Base-by-base conservation (phyloP, 2,888 invertebrate genomes). In the Tillus elongatus region DNA sequence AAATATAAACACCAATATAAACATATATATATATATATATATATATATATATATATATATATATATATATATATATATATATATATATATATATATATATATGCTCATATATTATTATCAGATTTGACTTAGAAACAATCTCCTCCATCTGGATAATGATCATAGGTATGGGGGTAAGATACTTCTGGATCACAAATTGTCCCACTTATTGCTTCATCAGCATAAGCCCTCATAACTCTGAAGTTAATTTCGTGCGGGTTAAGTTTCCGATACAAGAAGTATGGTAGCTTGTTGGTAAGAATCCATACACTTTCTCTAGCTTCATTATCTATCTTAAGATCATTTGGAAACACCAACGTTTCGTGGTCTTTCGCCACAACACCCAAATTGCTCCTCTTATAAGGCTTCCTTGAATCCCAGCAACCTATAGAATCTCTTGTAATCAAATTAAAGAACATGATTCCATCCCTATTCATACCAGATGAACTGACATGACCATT, bases 391-490 rank as follows among this genome's bases (percentile, higher is more conserved):
- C 66, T 65, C 15, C 73, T 71, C 27, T 66, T 69, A 53, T 85
- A 85, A 0, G 79, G 74, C 49, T 82, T 83, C 1, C 69, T 69
- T 0, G 77, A 78, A 51, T 88, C 79, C 88, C 88, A 88, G 53
- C 88, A 88, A 29, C 80, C 84, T 1, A 89, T 65, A 10, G 79
- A 75, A 53, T 87, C 83, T 37, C 75, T 72, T 34, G 80, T 78
- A 0, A 87, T 82, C 58, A 85, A 72, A 57, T 88, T 86, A 55
- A 74, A 86, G 60, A 79, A 87, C 76, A 87, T 77, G 0, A 88
- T 72, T 1, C 82, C 82, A 44, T 74, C 72, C 26, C 71, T 67
- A 43, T 82, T 82, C 48, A 86, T 77, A 2, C 75, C 80, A 1
- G 82, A 78, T 1, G 82, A 80, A 0, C 86, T 82, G 1, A 82